phyloP scores from a whole-genome alignment of 2,113 vertebrate species.

The Leptobrachium ailaonicum region DNA sequence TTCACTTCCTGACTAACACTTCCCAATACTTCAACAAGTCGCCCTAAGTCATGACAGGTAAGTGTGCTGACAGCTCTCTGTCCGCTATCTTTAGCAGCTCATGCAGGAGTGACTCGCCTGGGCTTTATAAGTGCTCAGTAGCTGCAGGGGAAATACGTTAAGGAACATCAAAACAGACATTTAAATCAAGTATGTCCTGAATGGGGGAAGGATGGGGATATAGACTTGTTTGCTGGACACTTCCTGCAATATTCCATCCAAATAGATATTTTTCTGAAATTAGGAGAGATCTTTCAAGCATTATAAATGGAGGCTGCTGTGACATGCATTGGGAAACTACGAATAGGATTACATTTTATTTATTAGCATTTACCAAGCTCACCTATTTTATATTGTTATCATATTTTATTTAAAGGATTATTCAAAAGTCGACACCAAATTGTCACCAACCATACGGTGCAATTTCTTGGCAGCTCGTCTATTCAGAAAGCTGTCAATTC shows the following conservation, averaged over 20 bases:
- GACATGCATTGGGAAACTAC: no score
- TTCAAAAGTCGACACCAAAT: no score
- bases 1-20: slow-evolving; percentile 36
- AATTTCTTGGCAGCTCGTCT: no score
- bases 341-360: no score
- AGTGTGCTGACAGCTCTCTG: slow-evolving; percentile 29
- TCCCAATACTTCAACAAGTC: slow-evolving; percentile 20
- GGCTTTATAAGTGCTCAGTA: slow-evolving; percentile 15
- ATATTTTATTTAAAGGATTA: no score
- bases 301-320: no score
- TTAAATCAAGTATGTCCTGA: slow-evolving; percentile 14
- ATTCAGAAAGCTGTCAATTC: no score
- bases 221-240: not conserved
- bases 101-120: slow-evolving; percentile 20
- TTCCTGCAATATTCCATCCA: not conserved
- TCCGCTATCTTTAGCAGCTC: slow-evolving; percentile 13
- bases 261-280: no score
- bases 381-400: no score
- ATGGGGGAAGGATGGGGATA: not conserved
- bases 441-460: no score
- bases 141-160: slow-evolving; percentile 40
- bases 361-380: no score
- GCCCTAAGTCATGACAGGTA: slow-evolving; percentile 18
- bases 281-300: no score
- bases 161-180: slow-evolving; percentile 18